These are phyloP conservation scores for Pseudoips prasinana DNA, from an alignment of 2,888 invertebrate species.

Conservation along the genomic window DNA sequence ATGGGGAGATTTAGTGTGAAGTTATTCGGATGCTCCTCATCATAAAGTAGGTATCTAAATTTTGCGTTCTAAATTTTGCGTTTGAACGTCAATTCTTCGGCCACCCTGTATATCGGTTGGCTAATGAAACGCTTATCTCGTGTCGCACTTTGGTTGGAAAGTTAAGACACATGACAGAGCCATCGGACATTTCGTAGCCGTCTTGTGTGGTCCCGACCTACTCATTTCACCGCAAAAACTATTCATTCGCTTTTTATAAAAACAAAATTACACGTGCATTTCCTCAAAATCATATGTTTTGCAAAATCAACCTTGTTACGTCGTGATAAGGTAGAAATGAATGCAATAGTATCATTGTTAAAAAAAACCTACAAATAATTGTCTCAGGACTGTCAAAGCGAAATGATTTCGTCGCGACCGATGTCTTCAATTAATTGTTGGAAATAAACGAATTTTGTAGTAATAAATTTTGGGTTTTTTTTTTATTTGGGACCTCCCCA, in stretches of 20 bases:
- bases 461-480: conserved; percentile 46
- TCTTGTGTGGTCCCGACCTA: conserved; percentile 64
- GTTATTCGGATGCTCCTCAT: too few species aligned
- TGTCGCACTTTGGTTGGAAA: conserved; percentile 30
- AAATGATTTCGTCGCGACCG: conserved; percentile 71
- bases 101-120: too few species aligned
- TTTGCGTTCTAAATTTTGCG: too few species aligned
- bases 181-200: conserved; percentile 36
- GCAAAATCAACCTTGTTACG: conserved; percentile 39
- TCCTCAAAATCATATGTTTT: conserved; percentile 11
- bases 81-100: too few species aligned
- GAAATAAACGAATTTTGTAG: conserved; percentile 49
- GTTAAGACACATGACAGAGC: conserved; percentile 35
- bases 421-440: conserved; percentile 65
- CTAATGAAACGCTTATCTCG: conserved; percentile 10
- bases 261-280: conserved; percentile 39
- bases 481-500: conserved; percentile 56
- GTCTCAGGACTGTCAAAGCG: conserved; percentile 66
- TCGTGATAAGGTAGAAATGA: conserved; percentile 21
- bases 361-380: conserved; percentile 42
- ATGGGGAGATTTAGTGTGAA: too few species aligned
- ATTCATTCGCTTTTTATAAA: conserved; percentile 59
- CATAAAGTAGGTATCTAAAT: too few species aligned
- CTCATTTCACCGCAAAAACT: conserved; percentile 53
- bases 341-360: conserved; percentile 15